Conservation (phyloP, 92 coral and sea anemone species). For the Pocillopora grandis region DNA sequence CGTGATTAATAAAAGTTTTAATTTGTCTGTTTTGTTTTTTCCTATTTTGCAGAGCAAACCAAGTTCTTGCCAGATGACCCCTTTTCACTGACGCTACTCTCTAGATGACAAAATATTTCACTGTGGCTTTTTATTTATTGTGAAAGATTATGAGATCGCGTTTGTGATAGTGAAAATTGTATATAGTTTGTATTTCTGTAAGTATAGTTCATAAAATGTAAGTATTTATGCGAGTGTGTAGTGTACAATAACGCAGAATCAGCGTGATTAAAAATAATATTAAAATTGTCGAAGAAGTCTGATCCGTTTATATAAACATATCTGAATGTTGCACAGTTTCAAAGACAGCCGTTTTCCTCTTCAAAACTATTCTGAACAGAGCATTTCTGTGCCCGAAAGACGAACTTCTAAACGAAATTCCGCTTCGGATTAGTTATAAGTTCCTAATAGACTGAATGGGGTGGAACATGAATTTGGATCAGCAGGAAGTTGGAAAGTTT, state of each 20-base stretch:
- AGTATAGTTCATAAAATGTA: slow-evolving; percentile 2
- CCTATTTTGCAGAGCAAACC: slow-evolving; percentile 62
- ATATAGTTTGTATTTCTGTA: slow-evolving; percentile 9
- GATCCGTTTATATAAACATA: too few relatives aligned
- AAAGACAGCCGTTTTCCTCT: too few relatives aligned
- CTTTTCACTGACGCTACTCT: slow-evolving; percentile 62
- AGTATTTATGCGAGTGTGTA: not conserved
- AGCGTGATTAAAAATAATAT: not conserved
- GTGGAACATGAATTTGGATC: too few relatives aligned
- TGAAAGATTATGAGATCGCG: not conserved
- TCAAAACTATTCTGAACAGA: too few relatives aligned
- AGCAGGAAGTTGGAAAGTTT: too few relatives aligned
- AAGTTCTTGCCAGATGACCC: slow-evolving; percentile 80
- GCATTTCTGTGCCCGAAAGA: too few relatives aligned
- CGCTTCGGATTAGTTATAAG: too few relatives aligned
- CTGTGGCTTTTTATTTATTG: not conserved
- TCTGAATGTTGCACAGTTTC: too few relatives aligned
- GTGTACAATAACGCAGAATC: not conserved
- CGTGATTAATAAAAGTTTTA: not conserved
- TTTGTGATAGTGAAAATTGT: slow-evolving; percentile 13
- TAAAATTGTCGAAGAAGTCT: not conserved
- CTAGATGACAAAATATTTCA: slow-evolving; percentile 22
- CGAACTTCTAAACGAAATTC: too few relatives aligned
- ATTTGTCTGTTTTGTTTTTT: not conserved
- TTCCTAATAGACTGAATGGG: too few relatives aligned